These are phyloP conservation scores for Drosophila putrida DNA, from an alignment of 2,888 invertebrate species.

Conservation along the genomic window DNA sequence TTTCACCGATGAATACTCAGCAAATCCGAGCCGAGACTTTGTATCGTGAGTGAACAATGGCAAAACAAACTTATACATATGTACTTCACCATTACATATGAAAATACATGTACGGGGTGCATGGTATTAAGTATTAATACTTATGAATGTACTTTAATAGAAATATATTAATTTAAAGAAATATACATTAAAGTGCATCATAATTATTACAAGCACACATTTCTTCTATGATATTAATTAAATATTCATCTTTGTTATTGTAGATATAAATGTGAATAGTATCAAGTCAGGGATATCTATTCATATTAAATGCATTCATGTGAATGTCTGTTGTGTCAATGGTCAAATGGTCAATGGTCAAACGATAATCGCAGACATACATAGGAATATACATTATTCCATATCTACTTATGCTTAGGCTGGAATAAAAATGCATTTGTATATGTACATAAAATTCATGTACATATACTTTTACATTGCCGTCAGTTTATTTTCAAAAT, in stretches of 20 bases:
- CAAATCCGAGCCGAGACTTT: conserved; percentile 82
- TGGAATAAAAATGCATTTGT: neutral
- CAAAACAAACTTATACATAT: neutral
- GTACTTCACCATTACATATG: neutral
- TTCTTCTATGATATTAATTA: neutral
- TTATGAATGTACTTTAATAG: neutral
- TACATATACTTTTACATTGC: neutral
- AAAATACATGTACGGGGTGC: neutral
- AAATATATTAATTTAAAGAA: neutral
- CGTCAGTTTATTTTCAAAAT: neutral
- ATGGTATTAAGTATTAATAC: neutral
- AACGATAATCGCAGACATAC: neutral
- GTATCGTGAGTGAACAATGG: conserved; percentile 80
- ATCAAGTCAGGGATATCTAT: neutral
- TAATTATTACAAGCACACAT: neutral
- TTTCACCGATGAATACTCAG: conserved; percentile 83
- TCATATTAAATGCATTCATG: neutral
- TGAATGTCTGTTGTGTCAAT: conserved; percentile 1
- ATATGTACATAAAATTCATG: neutral
- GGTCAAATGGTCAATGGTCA: neutral
- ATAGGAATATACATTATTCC: neutral
- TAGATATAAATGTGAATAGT: neutral
- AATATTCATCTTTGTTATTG: neutral
- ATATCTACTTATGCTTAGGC: neutral
- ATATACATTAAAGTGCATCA: neutral